Evolutionary conservation across 2,888 invertebrate species (phyloP).

Genomic region (Drosophila ustulata): DNA sequence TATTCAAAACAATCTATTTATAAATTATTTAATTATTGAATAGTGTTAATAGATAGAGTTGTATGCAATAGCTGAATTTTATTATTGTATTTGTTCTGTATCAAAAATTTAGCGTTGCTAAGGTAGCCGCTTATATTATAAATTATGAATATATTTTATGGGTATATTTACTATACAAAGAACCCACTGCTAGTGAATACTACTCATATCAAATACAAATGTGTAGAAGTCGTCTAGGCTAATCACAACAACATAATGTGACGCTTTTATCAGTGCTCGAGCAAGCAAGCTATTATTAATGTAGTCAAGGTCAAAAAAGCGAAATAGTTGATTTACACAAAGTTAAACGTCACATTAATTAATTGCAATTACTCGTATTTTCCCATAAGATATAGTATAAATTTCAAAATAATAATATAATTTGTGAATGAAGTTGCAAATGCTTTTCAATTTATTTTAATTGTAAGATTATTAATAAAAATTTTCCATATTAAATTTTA

Average conservation of each 20-base stretch:
- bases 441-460: too few relatives aligned
- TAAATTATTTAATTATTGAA: too few relatives aligned
- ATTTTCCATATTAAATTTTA: too few relatives aligned
- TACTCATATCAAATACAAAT: neutral
- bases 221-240: neutral
- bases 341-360: conserved; percentile 9
- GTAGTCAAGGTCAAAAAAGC: conserved; percentile 31
- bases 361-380: conserved; percentile 5
- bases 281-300: conserved; percentile 14
- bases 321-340: conserved; percentile 22
- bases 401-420: too few relatives aligned
- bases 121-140: neutral
- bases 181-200: neutral
- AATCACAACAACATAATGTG: conserved; percentile 3
- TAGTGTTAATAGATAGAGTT: too few relatives aligned
- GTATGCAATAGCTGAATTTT: too few relatives aligned
- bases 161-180: neutral
- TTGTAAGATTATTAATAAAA: too few relatives aligned
- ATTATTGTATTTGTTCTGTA: too few relatives aligned
- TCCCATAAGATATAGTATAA: neutral
- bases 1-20: too few relatives aligned
- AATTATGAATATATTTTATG: neutral
- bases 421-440: too few relatives aligned
- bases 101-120: neutral
- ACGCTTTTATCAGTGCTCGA: conserved; percentile 20